Percentiles rank a stretch among this genome's conserved stretches.
Conservation (phyloP, 2,113 vertebrate genomes). For the Suncus etruscus region DNA sequence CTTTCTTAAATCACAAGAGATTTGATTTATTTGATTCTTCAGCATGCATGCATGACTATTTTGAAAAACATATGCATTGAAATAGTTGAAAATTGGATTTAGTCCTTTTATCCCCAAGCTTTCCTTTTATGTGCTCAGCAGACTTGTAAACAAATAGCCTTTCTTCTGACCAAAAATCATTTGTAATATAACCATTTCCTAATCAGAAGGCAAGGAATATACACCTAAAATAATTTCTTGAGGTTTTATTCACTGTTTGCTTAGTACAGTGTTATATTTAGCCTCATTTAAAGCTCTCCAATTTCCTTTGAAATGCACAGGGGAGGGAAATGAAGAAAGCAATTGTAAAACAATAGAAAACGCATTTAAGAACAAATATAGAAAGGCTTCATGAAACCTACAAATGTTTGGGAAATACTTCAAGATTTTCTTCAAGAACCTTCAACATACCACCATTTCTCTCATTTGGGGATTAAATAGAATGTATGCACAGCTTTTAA, state of each 20-base stretch:
- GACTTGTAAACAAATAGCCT: conserved; percentile 40
- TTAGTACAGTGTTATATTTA: conserved; percentile 59
- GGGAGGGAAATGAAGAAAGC: conserved; percentile 67
- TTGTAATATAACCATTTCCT: conserved; percentile 20
- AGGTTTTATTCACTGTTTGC: conserved; percentile 61
- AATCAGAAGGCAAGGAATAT: conserved; percentile 24
- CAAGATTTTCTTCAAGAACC: conserved; percentile 49
- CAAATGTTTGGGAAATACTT: conserved; percentile 70
- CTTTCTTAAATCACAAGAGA: background rate
- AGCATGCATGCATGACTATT: background rate
- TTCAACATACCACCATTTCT: conserved; percentile 50
- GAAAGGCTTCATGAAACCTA: conserved; percentile 28
- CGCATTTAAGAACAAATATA: conserved; percentile 55
- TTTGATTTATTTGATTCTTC: conserved; percentile 37
- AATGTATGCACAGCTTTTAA: conserved; percentile 11
- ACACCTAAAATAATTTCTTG: conserved; percentile 60
- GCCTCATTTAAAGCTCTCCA: conserved; percentile 53
- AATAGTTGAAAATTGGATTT: conserved; percentile 25
- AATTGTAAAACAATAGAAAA: conserved; percentile 77
- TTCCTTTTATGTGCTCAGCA: background rate
- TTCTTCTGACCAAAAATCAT: background rate
- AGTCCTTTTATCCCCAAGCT: background rate
- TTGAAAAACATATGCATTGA: conserved; percentile 27
- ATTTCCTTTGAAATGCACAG: conserved; percentile 67
- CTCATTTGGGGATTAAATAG: conserved; percentile 30